Percentiles rank a stretch among this genome's conserved stretches.
These are phyloP conservation scores for Acrobeloides nanus DNA, from an alignment of 2,888 invertebrate genomes.

Conservation along the genomic window DNA sequence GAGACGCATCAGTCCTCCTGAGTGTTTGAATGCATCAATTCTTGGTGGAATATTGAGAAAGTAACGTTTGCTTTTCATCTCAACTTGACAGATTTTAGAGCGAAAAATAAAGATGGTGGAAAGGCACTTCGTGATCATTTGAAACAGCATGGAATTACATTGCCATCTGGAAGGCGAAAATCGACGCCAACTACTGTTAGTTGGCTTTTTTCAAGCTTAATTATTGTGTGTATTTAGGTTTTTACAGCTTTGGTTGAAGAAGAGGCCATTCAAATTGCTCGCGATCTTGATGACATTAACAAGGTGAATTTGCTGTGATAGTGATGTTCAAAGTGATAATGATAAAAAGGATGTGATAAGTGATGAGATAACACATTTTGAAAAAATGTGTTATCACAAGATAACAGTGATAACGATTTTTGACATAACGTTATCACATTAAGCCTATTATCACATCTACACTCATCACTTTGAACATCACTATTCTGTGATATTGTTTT, in stretches of 20 bases:
- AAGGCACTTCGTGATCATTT: conserved; percentile 88
- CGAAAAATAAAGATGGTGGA: conserved; percentile 98
- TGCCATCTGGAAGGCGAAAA: conserved; percentile 95
- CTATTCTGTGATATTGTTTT: no score
- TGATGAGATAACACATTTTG: no score
- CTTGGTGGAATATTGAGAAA: conserved; percentile 92
- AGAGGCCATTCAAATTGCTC: conserved; percentile 93
- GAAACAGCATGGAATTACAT: conserved; percentile 92
- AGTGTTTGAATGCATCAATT: conserved; percentile 94
- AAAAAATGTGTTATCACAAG: no score
- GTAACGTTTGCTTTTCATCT: conserved; percentile 47
- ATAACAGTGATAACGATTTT: no score
- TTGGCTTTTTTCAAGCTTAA: no score
- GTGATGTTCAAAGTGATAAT: conserved; percentile 76
- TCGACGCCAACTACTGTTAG: no score
- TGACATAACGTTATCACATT: no score
- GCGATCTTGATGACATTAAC: conserved; percentile 82
- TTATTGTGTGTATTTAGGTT: conserved; percentile 45
- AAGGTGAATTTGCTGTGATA: conserved; percentile 80
- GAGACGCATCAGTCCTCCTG: conserved; percentile 82
- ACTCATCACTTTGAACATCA: no score
- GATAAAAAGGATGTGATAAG: no score
- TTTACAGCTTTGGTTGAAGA: conserved; percentile 92
- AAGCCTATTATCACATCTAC: no score
- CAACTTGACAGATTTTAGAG: conserved; percentile 62